Conservation (phyloP, 2,113 vertebrate species). For the Cygnus buccinator region DNA sequence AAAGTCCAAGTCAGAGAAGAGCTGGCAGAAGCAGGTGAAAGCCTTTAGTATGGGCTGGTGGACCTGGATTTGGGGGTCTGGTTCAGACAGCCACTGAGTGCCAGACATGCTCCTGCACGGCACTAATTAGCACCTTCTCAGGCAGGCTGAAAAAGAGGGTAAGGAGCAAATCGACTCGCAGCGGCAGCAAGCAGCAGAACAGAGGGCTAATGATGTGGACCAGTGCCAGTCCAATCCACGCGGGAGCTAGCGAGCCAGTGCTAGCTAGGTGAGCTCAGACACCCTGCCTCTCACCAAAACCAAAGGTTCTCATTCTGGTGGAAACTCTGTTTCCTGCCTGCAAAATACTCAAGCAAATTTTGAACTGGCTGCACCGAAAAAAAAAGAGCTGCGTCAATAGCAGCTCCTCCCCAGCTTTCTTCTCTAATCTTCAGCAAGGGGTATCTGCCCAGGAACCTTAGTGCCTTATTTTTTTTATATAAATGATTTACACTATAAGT, state of each 20-base stretch:
- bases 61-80: not conserved
- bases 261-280: not conserved
- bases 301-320: not conserved
- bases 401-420: not conserved
- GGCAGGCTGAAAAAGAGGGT: not conserved
- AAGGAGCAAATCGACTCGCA: not conserved
- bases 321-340: not conserved
- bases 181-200: not conserved
- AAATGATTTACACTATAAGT: not conserved
- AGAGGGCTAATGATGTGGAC: not conserved
- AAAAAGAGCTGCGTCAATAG: not conserved
- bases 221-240: not conserved
- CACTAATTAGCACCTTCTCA: constrained; percentile 35
- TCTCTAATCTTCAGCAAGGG: not conserved
- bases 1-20: not conserved
- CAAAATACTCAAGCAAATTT: not conserved
- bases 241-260: not conserved
- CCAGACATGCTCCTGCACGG: not conserved
- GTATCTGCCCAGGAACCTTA: not conserved
- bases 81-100: not conserved
- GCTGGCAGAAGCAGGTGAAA: not conserved
- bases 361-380: not conserved
- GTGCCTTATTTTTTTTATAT: not conserved
- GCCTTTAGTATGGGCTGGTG: not conserved
- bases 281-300: not conserved